Base-by-base conservation (phyloP, 2,113 vertebrate species). In the Neogobius melanostomus region DNA sequence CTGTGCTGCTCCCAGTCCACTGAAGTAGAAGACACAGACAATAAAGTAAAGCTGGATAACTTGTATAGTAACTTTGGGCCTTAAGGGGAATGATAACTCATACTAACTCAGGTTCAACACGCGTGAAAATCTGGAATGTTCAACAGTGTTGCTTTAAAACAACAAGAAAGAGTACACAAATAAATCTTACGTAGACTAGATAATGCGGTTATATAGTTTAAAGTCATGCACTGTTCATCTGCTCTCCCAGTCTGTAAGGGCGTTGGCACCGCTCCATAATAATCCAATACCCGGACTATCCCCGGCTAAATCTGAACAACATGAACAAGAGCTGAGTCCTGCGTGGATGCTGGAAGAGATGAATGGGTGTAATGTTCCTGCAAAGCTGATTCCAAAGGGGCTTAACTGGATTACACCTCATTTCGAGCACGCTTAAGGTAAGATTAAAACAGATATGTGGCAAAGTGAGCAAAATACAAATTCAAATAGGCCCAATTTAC, bases 331-430 rank as follows among this genome's bases (percentile, higher is more conserved):
- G 81, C 84, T 75, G 73, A 77, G 79, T 43, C 74, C 44, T 64
- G 67, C 42, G 69, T 69, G 72, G 75, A 76, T 87, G 85, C 88
- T 87, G 75, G 65, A 76, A 78, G 69, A 57, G 48, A 85, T 80
- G 82, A 90, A 85, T 74, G 70, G 83, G 69, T 76, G 79, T 78
- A 81, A 84, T 81, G 66, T 84, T 81, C 67, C 80, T 86, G 75
- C 73, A 79, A 83, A 90, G 85, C 89, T 87, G 85, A 89, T 90
- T 93, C 82, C 89, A 44, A 91, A 90, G 71, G 72, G 87, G 86
- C 81, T 92, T 93, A 91, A 90, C 81, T 90, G 89, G 89, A 91
- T 91, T 92, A 92, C 90, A 87, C 87, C 87, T 91, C 84, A 90
- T 91, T 93, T 92, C 89, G 88, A 90, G 88, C 82, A 89, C 85